Percentiles rank a stretch among this genome's conserved stretches.
Conservation (phyloP, 2,113 vertebrate genomes). For the Danio rerio region GRCz12tu NC_133191.1:15722001-15722500, state of each 20-base stretch:
- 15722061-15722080: slow-evolving; percentile 11
- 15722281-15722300: slow-evolving; percentile 2
- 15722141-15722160: not conserved
- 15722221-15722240: slow-evolving; percentile 37
- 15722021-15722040: slow-evolving; percentile 21
- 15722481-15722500: not conserved
- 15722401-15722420: slow-evolving; percentile 11
- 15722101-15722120: slow-evolving; percentile 14
- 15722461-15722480: not conserved
- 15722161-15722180: slow-evolving; percentile 3
- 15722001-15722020: slow-evolving; percentile 27
- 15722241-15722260: not conserved
- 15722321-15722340: slow-evolving; percentile 15
- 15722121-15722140: slow-evolving; percentile 4
- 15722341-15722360: not conserved
- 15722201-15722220: slow-evolving; percentile 36
- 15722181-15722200: not conserved
- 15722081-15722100: slow-evolving; percentile 25
- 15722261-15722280: slow-evolving; percentile 3
- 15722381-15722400: not conserved
- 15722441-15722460: not conserved
- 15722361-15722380: not conserved
- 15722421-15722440: not conserved
- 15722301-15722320: slow-evolving; percentile 8
- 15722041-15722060: slow-evolving; percentile 29